phyloP scores from a whole-genome alignment of 2,888 invertebrate species.

The Tolmerus cingulatus region DNA sequence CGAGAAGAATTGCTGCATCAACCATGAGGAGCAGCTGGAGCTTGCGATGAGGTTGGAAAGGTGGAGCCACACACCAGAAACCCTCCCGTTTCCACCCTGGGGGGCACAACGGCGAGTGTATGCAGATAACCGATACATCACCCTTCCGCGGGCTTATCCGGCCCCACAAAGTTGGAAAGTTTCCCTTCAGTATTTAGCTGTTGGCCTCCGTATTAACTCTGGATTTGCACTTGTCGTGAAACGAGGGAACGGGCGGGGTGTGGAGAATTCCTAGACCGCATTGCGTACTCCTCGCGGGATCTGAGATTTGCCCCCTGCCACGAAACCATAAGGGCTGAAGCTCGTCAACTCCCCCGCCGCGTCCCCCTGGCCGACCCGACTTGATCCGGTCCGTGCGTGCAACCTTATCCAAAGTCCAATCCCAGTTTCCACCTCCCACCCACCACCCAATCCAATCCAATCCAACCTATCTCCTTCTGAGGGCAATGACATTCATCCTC shows the following conservation, averaged over 20 bases:
- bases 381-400: background rate
- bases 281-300: background rate
- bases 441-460: background rate
- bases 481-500: slow-evolving; percentile 13
- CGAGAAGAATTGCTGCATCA: slow-evolving; percentile 32
- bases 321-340: background rate
- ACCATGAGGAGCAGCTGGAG: background rate
- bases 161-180: slow-evolving; percentile 3
- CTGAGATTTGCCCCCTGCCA: background rate
- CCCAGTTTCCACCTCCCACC: background rate
- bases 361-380: background rate
- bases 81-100: background rate
- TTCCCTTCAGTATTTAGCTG: slow-evolving; percentile 33
- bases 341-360: background rate
- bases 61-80: background rate
- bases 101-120: background rate
- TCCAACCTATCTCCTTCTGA: background rate
- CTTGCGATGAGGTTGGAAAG: background rate
- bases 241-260: background rate
- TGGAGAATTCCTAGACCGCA: slow-evolving; percentile 1
- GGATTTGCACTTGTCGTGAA: slow-evolving; percentile 13
- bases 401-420: background rate
- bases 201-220: slow-evolving; percentile 16
- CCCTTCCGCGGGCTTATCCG: background rate
- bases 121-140: slow-evolving; percentile 24